phyloP scores from a whole-genome alignment of 1,140 invertebrate species.

The Meteorus sp. region DNA sequence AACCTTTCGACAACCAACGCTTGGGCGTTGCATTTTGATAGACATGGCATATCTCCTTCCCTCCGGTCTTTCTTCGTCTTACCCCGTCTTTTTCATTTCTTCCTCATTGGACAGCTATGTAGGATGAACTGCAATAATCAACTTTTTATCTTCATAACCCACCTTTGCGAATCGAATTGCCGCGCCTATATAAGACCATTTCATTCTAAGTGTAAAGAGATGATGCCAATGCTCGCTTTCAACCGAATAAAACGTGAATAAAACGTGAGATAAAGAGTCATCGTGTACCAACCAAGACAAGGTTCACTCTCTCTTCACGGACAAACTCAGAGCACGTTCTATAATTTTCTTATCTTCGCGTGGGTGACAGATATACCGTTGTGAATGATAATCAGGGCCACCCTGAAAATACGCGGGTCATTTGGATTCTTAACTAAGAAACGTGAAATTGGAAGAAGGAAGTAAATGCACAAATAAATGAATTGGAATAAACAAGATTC shows the following conservation, averaged over 20 bases:
- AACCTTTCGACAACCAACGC: conserved; percentile 12
- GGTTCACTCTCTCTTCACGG: conserved; percentile 4
- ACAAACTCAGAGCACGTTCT: conserved; percentile 6
- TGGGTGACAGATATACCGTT: conserved; percentile 22
- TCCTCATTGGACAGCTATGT: not conserved
- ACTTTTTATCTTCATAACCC: conserved; percentile 3
- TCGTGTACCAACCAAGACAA: not conserved
- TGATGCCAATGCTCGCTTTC: not conserved
- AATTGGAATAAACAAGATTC: no score
- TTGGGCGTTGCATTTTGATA: conserved; percentile 17
- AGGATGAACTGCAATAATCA: not conserved
- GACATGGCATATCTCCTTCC: conserved; percentile 1
- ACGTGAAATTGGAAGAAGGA: no score
- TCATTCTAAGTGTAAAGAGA: not conserved
- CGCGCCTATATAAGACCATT: not conserved
- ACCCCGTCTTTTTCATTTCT: not conserved
- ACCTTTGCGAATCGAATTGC: conserved; percentile 11
- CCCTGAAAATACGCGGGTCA: not conserved
- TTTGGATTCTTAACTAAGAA: no score
- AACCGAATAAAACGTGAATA: not conserved
- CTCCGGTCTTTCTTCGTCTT: not conserved
- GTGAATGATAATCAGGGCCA: conserved; percentile 17
- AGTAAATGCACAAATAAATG: no score
- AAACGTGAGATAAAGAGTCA: conserved; percentile 10
- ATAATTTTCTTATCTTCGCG: conserved; percentile 22